These are phyloP conservation scores for Ecliptopera silaceata DNA, from an alignment of 2,888 invertebrate species.

Conservation along the genomic window DNA sequence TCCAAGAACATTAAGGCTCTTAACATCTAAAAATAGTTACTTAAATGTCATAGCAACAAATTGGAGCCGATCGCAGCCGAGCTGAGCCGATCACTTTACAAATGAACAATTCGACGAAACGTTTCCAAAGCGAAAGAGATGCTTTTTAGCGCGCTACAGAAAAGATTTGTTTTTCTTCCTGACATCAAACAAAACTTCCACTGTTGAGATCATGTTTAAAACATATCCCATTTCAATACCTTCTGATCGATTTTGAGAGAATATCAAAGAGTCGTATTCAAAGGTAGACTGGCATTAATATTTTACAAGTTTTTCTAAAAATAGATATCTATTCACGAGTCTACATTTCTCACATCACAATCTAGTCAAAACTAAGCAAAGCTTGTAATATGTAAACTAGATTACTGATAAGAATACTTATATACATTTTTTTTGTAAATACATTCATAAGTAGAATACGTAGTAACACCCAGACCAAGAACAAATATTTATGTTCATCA, in stretches of 20 bases:
- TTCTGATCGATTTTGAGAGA: conserved; percentile 8
- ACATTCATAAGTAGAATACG: no score
- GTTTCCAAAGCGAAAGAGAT: not conserved
- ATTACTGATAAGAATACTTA: no score
- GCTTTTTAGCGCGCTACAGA: not conserved
- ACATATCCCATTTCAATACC: conserved; percentile 19
- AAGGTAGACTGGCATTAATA: conserved; percentile 3
- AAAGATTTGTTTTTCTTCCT: conserved; percentile 1
- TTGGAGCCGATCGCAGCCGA: not conserved
- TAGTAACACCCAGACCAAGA: no score
- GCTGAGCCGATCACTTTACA: not conserved
- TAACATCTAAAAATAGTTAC: not conserved
- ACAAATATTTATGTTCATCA: no score
- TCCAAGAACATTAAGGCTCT: not conserved
- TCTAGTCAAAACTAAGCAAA: no score
- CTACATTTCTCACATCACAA: no score
- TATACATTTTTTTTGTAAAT: no score
- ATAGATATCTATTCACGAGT: no score
- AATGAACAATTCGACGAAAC: not conserved
- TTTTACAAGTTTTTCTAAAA: not conserved
- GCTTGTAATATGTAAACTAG: no score
- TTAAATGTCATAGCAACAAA: not conserved
- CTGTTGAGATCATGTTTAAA: conserved; percentile 19
- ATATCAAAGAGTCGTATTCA: conserved; percentile 15
- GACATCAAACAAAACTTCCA: conserved; percentile 6